Percentiles rank a stretch among this genome's conserved stretches.
phyloP scores from a whole-genome alignment of 2,797 vertebrate genomes.

The Artibeus lituratus region DNA sequence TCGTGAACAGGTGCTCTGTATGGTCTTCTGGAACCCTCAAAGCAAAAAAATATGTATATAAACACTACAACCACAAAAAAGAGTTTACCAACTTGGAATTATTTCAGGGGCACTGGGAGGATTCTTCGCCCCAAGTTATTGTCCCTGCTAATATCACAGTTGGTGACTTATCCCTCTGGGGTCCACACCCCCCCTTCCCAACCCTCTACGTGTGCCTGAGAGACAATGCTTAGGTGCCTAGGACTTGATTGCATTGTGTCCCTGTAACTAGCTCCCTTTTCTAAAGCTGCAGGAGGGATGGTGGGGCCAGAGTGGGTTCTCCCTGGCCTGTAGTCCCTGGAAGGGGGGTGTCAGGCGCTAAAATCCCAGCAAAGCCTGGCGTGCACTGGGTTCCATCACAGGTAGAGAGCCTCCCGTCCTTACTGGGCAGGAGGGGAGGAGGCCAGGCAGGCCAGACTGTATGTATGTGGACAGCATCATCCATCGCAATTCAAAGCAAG shows the following conservation, averaged over 20 bases:
- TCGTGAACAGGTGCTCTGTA: neutral
- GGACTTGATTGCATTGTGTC: neutral
- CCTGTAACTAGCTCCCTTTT: neutral
- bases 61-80: neutral
- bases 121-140: neutral
- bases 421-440: neutral
- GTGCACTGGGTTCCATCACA: fast-evolving
- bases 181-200: neutral
- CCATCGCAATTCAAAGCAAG: neutral
- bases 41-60: neutral
- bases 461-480: neutral
- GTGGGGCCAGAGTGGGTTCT: neutral
- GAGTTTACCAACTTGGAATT: neutral
- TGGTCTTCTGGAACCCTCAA: neutral
- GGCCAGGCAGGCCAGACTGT: neutral
- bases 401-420: neutral
- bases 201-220: neutral
- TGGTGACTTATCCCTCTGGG: neutral
- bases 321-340: neutral
- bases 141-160: neutral
- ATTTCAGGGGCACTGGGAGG: neutral
- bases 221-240: neutral
- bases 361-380: neutral
- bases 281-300: neutral
- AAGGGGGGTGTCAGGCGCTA: neutral